A percentile compares a stretch with the other conserved stretches of the same genome.
Conservation (phyloP, 2,888 invertebrate species). For the Gryllus longicercus region DNA sequence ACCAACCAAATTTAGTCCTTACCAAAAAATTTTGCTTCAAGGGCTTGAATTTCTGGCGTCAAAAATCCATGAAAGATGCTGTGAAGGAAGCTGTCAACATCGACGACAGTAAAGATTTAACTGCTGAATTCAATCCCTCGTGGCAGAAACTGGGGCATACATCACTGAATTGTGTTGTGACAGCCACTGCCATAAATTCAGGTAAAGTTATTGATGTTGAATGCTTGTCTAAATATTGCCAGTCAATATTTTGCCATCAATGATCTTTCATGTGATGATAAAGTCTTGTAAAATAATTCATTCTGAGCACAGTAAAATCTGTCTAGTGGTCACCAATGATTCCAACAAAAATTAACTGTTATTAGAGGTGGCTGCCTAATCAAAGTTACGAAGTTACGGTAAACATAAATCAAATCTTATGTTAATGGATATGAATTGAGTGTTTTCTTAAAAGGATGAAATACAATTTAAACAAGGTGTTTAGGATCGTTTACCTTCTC, state of each 20-base stretch:
- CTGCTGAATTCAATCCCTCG: conserved; percentile 22
- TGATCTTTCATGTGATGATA: too few relatives aligned
- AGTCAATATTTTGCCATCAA: not conserved
- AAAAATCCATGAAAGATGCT: not conserved
- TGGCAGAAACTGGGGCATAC: conserved; percentile 22
- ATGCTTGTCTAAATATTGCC: not conserved
- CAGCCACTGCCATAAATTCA: not conserved
- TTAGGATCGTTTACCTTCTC: too few relatives aligned
- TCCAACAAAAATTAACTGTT: too few relatives aligned
- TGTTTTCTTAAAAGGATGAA: too few relatives aligned
- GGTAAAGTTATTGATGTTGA: conserved; percentile 19
- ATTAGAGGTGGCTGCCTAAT: too few relatives aligned
- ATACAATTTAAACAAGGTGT: too few relatives aligned
- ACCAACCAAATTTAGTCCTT: not conserved
- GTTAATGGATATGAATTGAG: too few relatives aligned
- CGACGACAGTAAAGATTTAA: not conserved
- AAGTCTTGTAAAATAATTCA: too few relatives aligned
- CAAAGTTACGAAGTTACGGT: too few relatives aligned
- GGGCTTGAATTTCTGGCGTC: not conserved
- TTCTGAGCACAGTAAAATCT: too few relatives aligned
- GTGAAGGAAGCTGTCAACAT: not conserved
- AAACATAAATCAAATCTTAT: too few relatives aligned
- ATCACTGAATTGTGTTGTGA: conserved; percentile 19
- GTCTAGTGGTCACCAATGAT: too few relatives aligned
- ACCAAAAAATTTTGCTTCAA: not conserved